Conservation (phyloP, 2,113 vertebrate genomes). For the Dromas ardeola region DNA sequence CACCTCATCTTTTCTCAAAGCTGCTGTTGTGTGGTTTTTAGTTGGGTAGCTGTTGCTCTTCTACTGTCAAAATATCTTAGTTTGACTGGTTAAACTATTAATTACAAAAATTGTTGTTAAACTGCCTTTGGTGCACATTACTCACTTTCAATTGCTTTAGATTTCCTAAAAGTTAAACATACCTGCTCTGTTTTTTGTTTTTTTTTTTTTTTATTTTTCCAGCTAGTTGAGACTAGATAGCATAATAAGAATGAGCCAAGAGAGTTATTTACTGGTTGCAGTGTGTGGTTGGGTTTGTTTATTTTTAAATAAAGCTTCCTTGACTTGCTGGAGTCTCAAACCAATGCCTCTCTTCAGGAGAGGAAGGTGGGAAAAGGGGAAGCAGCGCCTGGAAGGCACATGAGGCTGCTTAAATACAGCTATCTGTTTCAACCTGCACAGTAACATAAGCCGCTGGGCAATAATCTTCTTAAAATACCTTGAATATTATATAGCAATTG, state of each 20-base stretch:
- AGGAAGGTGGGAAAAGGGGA: not conserved
- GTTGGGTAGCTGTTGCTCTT: not conserved
- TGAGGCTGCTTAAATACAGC: not conserved
- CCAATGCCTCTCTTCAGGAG: not conserved
- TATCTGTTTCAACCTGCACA: not conserved
- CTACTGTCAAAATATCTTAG: not conserved
- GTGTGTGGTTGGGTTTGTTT: not conserved
- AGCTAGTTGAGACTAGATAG: not conserved
- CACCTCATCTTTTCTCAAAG: not conserved
- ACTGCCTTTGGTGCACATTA: not conserved
- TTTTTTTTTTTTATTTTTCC: not conserved
- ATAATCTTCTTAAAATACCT: not conserved
- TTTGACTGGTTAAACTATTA: not conserved
- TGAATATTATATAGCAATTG: not conserved
- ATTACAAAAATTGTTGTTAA: not conserved
- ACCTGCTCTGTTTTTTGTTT: not conserved
- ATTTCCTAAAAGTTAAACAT: not conserved
- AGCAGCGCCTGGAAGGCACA: not conserved
- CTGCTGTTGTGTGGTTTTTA: not conserved
- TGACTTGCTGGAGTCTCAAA: not conserved
- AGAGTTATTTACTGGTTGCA: not conserved
- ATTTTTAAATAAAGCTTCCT: not conserved
- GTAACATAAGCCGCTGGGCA: not conserved
- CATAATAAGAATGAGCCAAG: not conserved
- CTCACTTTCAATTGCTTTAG: not conserved